Conservation (phyloP, 2,113 vertebrate species). For the Vanacampus margaritifer region DNA sequence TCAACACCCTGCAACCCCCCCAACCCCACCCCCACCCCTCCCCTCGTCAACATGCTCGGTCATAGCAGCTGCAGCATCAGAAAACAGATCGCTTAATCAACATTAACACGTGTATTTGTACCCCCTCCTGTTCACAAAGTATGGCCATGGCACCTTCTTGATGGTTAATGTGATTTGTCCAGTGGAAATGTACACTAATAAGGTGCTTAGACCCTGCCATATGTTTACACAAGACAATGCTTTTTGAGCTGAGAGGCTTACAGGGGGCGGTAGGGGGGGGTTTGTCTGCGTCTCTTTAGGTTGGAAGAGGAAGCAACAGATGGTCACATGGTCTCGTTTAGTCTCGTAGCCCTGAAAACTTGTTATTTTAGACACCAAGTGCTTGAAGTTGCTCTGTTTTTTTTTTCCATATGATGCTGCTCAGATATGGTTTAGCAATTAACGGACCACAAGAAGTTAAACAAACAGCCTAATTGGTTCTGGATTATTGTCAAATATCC, state of each 20-base stretch:
- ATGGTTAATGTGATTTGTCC: slow-evolving; percentile 68
- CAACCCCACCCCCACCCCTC: too few species aligned
- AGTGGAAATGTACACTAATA: slow-evolving; percentile 68
- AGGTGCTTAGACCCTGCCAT: slow-evolving; percentile 70
- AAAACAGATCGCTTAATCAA: slow-evolving; percentile 52
- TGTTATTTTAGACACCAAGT: slow-evolving; percentile 33
- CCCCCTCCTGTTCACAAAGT: slow-evolving; percentile 50
- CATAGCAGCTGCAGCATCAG: slow-evolving; percentile 45
- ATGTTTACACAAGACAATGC: slow-evolving; percentile 64
- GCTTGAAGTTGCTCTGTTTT: slow-evolving; percentile 22
- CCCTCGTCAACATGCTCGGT: not conserved
- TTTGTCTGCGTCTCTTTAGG: slow-evolving; percentile 46
- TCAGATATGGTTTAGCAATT: slow-evolving; percentile 14
- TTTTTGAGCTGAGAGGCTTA: slow-evolving; percentile 60
- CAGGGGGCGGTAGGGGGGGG: slow-evolving; percentile 6
- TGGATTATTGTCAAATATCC: slow-evolving; percentile 30
- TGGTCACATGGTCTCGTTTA: slow-evolving; percentile 42
- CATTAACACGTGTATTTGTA: slow-evolving; percentile 55
- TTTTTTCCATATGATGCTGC: slow-evolving; percentile 1
- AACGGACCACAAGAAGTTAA: slow-evolving; percentile 10
- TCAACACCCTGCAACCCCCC: slow-evolving; percentile 17
- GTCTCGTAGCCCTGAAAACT: slow-evolving; percentile 28
- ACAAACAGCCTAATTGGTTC: slow-evolving; percentile 21
- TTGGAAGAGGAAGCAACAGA: slow-evolving; percentile 38
- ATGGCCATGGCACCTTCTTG: slow-evolving; percentile 53